Percentiles rank a stretch among this genome's conserved stretches.
Evolutionary conservation across 2,113 vertebrate genomes (phyloP).

Genomic region (Pedetes capensis): DNA sequence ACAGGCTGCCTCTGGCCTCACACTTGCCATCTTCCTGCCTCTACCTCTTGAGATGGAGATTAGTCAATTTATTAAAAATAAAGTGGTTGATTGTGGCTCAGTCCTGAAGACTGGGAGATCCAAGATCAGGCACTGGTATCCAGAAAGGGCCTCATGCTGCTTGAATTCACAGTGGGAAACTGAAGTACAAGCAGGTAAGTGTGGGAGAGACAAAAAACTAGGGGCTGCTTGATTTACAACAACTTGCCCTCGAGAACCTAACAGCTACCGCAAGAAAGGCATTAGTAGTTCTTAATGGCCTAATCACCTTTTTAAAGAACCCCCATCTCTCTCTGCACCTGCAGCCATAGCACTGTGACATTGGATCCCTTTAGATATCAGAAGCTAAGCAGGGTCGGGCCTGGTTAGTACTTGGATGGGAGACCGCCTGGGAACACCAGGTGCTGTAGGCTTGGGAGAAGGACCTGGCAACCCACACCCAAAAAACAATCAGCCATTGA

Average conservation of each 20-base stretch:
- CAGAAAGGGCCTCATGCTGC: background rate
- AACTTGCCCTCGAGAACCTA: background rate
- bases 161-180: background rate
- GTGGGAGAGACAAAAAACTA: background rate
- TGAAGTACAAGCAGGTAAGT: background rate
- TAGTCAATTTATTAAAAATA: no score
- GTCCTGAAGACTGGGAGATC: background rate
- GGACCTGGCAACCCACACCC: no score
- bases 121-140: background rate
- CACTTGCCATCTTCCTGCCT: no score
- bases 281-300: background rate
- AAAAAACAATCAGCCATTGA: no score
- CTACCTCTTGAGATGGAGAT: no score
- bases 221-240: background rate
- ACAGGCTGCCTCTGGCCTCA: no score
- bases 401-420: no score
- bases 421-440: no score
- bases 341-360: no score
- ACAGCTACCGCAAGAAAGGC: background rate
- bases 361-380: no score
- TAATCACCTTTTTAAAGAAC: background rate
- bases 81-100: background rate
- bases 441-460: no score
- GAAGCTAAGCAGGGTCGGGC: no score
- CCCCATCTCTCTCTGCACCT: background rate